Evolutionary conservation across 2,797 vertebrate species (phyloP).

Genomic region (Clarias pachynema): DNA sequence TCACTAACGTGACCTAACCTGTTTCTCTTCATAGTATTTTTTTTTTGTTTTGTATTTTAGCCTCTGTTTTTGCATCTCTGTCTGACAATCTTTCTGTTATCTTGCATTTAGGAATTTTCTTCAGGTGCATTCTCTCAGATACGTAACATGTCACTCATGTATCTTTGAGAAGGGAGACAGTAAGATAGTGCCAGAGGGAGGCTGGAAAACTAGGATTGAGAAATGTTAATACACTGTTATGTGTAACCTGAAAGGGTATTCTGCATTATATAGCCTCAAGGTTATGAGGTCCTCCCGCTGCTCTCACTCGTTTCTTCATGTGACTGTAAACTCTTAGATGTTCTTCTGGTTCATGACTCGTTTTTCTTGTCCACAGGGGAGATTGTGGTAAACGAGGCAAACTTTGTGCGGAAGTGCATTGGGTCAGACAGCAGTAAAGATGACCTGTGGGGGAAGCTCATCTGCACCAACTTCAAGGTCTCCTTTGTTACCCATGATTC

Average conservation of each 20-base stretch:
- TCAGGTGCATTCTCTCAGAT: not conserved
- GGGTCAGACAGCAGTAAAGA: conserved; percentile 87
- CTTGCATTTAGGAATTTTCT: not conserved
- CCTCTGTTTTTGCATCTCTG: not conserved
- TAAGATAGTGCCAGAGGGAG: not conserved
- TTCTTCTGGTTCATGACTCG: not conserved
- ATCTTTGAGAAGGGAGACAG: no score
- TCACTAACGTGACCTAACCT: not conserved
- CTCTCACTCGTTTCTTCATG: not conserved
- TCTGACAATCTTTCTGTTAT: not conserved
- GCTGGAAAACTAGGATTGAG: not conserved
- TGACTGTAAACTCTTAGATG: not conserved
- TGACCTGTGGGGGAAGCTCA: conserved; percentile 94
- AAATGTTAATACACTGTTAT: not conserved
- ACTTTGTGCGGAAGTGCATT: conserved; percentile 96
- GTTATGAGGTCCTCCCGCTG: not conserved
- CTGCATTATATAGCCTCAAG: not conserved
- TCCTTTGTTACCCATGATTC: conserved; percentile 93
- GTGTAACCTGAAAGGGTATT: not conserved
- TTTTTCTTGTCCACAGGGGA: conserved; percentile 81
- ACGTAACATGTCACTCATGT: not conserved
- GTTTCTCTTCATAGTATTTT: not conserved
- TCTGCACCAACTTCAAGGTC: conserved; percentile 99
- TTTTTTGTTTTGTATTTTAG: not conserved
- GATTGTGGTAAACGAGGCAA: conserved; percentile 96